These are phyloP conservation scores for Spilarctia lutea DNA, from an alignment of 2,888 invertebrate genomes.

Conservation along the genomic window DNA sequence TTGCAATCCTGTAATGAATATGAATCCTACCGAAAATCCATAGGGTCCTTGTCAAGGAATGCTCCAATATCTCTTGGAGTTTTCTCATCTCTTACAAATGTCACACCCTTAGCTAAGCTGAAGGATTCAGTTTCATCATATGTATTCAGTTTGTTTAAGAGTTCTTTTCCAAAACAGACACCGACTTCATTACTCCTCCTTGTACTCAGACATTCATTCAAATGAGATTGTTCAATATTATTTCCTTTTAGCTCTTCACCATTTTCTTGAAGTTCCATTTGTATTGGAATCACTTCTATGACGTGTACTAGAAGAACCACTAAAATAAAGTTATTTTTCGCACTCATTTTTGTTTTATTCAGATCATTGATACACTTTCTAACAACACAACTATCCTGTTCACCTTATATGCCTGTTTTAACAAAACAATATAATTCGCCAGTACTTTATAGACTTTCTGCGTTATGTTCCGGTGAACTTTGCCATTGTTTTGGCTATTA, in stretches of 20 bases:
- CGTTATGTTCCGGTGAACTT: conserved; percentile 85
- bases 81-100: conserved; percentile 88
- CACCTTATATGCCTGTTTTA: conserved; percentile 73
- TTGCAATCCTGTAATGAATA: neutral
- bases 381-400: conserved; percentile 62
- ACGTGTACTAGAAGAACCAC: conserved; percentile 53
- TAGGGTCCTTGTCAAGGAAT: conserved; percentile 91
- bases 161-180: conserved; percentile 90
- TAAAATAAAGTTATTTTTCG: conserved; percentile 37
- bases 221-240: conserved; percentile 65
- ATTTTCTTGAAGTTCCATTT: conserved; percentile 71
- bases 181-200: conserved; percentile 80
- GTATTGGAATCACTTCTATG: conserved; percentile 73
- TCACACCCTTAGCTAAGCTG: conserved; percentile 88
- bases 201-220: conserved; percentile 77
- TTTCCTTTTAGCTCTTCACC: conserved; percentile 76
- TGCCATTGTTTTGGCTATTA: conserved; percentile 84
- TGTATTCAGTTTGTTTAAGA: conserved; percentile 88
- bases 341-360: conserved; percentile 34
- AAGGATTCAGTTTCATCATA: conserved; percentile 89
- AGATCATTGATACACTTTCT: conserved; percentile 30
- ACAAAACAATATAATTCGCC: conserved; percentile 69
- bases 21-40: conserved; percentile 88
- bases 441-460: conserved; percentile 82
- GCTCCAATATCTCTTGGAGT: conserved; percentile 89